phyloP scores from a whole-genome alignment of 2,888 invertebrate species.

The Agrochola macilenta region DNA sequence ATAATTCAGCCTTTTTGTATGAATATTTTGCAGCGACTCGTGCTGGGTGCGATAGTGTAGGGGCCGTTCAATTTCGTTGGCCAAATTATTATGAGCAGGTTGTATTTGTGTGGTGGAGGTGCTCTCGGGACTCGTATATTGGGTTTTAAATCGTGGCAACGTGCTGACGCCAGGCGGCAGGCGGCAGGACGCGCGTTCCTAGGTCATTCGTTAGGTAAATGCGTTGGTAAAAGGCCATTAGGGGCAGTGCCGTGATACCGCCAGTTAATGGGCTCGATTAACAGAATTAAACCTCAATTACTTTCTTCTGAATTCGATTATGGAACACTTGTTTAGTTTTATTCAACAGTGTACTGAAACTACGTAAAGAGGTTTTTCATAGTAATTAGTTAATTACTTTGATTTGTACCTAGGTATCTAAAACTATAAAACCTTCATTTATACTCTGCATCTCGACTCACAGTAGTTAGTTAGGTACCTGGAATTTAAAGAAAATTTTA shows the following conservation, averaged over 20 bases:
- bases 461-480: conserved; percentile 10
- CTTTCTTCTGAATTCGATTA: conserved; percentile 62
- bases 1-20: conserved; percentile 18
- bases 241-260: conserved; percentile 69
- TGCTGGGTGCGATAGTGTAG: conserved; percentile 17
- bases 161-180: conserved; percentile 56
- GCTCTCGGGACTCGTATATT: conserved; percentile 60
- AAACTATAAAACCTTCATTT: conserved; percentile 19
- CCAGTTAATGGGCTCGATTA: conserved; percentile 74
- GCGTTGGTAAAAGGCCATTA: conserved; percentile 73
- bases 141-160: conserved; percentile 65
- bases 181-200: conserved; percentile 49
- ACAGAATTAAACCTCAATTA: conserved; percentile 72
- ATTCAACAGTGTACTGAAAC: neutral
- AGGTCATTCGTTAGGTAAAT: conserved; percentile 70
- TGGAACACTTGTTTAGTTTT: conserved; percentile 26
- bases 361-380: neutral
- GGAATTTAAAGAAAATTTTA: conserved; percentile 17
- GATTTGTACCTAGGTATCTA: neutral
- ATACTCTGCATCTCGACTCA: conserved; percentile 8
- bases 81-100: conserved; percentile 47
- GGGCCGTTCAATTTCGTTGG: conserved; percentile 34
- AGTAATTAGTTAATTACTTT: conserved; percentile 14
- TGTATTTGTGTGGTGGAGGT: conserved; percentile 40
- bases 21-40: conserved; percentile 8